These are phyloP conservation scores for Staurois parvus DNA, from an alignment of 2,797 vertebrate genomes.

Conservation along the genomic window DNA sequence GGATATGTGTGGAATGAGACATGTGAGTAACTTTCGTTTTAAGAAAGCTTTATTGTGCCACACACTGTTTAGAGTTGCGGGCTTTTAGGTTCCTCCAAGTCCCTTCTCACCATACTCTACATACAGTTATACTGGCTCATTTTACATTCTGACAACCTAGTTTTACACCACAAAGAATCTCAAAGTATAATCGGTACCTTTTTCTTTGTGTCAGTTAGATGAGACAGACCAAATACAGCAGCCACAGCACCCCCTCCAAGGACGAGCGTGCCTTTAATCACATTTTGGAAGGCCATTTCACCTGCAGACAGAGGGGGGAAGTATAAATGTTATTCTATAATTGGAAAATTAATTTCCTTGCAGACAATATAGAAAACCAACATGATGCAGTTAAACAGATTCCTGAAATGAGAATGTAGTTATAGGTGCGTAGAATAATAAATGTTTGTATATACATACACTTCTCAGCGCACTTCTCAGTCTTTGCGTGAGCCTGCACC, in stretches of 20 bases:
- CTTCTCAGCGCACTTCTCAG: too few relatives aligned
- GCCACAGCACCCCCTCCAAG: conserved; percentile 87
- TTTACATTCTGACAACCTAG: too few relatives aligned
- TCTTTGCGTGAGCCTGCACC: too few relatives aligned
- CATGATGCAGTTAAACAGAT: not conserved
- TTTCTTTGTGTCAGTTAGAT: conserved; percentile 87
- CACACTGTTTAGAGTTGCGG: too few relatives aligned
- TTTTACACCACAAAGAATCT: not conserved
- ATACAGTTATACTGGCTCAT: too few relatives aligned
- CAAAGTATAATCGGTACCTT: conserved; percentile 70
- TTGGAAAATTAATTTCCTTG: not conserved
- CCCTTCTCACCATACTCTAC: too few relatives aligned
- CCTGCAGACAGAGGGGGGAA: conserved; percentile 65
- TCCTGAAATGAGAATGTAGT: not conserved
- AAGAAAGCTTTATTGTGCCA: too few relatives aligned
- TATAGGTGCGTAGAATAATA: not conserved
- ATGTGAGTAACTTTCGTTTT: too few relatives aligned
- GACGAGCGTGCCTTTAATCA: conserved; percentile 83
- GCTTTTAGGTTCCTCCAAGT: too few relatives aligned
- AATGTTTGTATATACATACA: not conserved
- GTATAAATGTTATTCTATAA: not conserved
- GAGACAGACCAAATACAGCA: conserved; percentile 85
- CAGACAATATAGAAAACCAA: not conserved
- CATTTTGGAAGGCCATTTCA: conserved; percentile 93
- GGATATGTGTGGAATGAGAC: too few relatives aligned